Evolutionary conservation across 2,888 invertebrate genomes (phyloP).

Genomic region (Eupithecia pulchellata): DNA sequence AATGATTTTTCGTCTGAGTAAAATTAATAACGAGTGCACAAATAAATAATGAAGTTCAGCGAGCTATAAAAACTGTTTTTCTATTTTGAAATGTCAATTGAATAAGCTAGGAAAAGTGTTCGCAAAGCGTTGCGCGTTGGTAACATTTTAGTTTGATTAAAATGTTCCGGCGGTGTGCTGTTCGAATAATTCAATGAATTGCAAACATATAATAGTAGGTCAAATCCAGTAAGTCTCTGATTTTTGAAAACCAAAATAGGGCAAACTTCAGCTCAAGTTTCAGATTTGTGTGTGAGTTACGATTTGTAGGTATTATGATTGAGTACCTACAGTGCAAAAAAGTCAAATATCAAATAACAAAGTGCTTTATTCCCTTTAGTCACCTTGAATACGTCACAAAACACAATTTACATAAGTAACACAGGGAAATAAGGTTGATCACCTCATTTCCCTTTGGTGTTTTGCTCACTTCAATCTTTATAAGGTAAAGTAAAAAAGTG

Average conservation of each 20-base stretch:
- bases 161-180: slow-evolving; percentile 3
- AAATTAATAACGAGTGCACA: no score
- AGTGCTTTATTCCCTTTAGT: no score
- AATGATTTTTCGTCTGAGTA: no score
- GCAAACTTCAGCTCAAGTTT: not conserved
- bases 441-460: no score
- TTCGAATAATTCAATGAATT: slow-evolving; percentile 19
- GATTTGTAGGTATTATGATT: not conserved
- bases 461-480: no score
- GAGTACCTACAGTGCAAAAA: not conserved
- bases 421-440: no score
- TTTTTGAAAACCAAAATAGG: not conserved
- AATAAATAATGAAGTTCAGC: no score
- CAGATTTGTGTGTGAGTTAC: not conserved
- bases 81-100: not conserved
- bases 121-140: not conserved
- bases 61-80: not conserved
- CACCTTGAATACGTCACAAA: no score
- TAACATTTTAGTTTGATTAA: slow-evolving; percentile 15
- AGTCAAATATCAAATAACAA: no score
- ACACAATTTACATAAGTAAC: no score
- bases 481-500: no score
- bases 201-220: slow-evolving; percentile 13
- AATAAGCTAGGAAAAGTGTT: not conserved
- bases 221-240: not conserved